Evolutionary conservation across 2,797 vertebrate genomes (phyloP).

Genomic region (Premnoplex brunnescens): DNA sequence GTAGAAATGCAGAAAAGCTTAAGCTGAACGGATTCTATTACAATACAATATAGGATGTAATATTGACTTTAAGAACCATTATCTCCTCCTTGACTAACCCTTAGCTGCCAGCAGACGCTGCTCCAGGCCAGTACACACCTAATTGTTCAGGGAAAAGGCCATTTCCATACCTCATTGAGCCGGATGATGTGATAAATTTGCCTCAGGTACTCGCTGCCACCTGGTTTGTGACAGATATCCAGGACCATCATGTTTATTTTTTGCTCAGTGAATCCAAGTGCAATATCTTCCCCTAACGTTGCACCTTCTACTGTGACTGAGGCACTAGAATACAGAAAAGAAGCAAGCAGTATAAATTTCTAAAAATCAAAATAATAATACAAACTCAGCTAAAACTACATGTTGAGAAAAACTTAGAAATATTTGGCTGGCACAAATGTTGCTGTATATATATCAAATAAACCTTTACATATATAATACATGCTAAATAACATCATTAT

Average conservation of each 20-base stretch:
- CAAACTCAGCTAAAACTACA: not conserved
- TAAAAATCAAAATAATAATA: not conserved
- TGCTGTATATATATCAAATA: not conserved
- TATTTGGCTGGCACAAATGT: not conserved
- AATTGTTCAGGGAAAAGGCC: slow-evolving; percentile 95
- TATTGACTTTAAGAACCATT: slow-evolving; percentile 84
- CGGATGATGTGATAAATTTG: slow-evolving; percentile 99
- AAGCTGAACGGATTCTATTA: slow-evolving; percentile 69
- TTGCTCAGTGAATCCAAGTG: slow-evolving; percentile 93
- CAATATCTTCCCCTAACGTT: slow-evolving; percentile 75
- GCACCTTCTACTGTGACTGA: slow-evolving; percentile 75
- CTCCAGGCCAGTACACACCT: slow-evolving; percentile 94
- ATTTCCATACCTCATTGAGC: slow-evolving; percentile 99
- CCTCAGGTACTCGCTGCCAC: slow-evolving; percentile 95
- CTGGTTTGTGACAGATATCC: slow-evolving; percentile 99
- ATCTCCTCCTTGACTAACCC: slow-evolving; percentile 84
- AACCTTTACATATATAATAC: not conserved
- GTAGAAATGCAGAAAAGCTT: slow-evolving; percentile 66
- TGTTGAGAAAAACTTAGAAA: not conserved
- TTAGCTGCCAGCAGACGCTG: slow-evolving; percentile 85
- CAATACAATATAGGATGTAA: slow-evolving; percentile 73
- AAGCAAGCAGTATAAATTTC: not conserved
- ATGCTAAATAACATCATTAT: not conserved
- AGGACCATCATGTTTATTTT: slow-evolving; percentile 97
- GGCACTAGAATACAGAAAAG: slow-evolving; percentile 74